These are phyloP conservation scores for Doris montereyensis DNA, from an alignment of 2,888 invertebrate genomes.

Conservation along the genomic window DNA sequence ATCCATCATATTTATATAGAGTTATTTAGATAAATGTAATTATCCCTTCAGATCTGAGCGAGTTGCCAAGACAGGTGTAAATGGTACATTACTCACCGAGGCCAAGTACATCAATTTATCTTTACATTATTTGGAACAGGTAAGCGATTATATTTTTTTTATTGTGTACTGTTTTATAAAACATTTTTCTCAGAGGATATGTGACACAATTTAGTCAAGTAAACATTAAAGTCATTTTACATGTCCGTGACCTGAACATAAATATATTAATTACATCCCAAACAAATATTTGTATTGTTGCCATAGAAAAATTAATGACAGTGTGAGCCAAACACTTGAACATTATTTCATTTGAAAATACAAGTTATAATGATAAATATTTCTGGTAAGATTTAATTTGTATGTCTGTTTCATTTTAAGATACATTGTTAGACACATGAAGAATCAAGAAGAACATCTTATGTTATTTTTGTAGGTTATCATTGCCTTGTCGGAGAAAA, in stretches of 20 bases:
- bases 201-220: not conserved
- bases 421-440: too few relatives aligned
- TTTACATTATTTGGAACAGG: slow-evolving; percentile 73
- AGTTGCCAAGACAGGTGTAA: slow-evolving; percentile 72
- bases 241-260: not conserved
- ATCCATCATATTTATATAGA: too few relatives aligned
- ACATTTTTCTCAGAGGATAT: not conserved
- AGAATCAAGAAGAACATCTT: too few relatives aligned
- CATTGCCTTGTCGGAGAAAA: slow-evolving; percentile 70
- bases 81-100: slow-evolving; percentile 71
- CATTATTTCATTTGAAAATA: too few relatives aligned
- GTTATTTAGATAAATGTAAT: not conserved
- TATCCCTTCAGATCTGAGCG: slow-evolving; percentile 70
- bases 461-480: slow-evolving; percentile 64
- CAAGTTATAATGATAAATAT: too few relatives aligned
- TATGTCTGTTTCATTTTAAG: too few relatives aligned
- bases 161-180: not conserved
- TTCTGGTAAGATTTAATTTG: too few relatives aligned
- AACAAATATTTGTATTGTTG: too few relatives aligned
- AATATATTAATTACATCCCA: too few relatives aligned
- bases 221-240: slow-evolving; percentile 10
- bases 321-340: too few relatives aligned
- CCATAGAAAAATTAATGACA: too few relatives aligned
- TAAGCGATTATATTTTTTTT: slow-evolving; percentile 39
- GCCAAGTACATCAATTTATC: slow-evolving; percentile 74